A percentile compares a stretch with the other conserved stretches of the same genome.
Evolutionary conservation across 2,888 invertebrate genomes (phyloP).

Genomic region (Drosophila quinaria): DNA sequence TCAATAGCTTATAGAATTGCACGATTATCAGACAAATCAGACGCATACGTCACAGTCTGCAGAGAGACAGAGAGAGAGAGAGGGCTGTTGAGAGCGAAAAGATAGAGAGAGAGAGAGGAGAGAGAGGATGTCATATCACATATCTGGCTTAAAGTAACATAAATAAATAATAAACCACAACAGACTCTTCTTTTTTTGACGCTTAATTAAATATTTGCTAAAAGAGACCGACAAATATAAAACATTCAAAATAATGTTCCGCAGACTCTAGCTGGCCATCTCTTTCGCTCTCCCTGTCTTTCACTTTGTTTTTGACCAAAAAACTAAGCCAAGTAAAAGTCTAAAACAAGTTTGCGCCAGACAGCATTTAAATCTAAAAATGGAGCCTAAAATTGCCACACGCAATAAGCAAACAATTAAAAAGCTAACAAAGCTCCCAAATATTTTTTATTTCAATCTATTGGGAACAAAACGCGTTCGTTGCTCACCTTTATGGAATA

Average conservation of each 20-base stretch:
- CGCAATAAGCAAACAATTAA: slow-evolving; percentile 5
- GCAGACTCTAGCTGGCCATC: neutral
- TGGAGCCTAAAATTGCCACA: neutral
- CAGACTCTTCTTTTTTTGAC: slow-evolving; percentile 5
- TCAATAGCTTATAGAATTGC: slow-evolving; percentile 11
- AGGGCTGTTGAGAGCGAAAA: too few species aligned
- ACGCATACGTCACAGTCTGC: slow-evolving; percentile 25
- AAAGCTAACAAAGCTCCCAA: slow-evolving; percentile 2
- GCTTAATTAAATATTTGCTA: slow-evolving; percentile 6
- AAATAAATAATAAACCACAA: slow-evolving; percentile 43
- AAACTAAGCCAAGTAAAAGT: slow-evolving; percentile 23
- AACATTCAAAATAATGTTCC: neutral
- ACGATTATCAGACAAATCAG: slow-evolving; percentile 12
- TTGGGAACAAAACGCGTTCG: slow-evolving; percentile 12
- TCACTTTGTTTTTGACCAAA: slow-evolving; percentile 1
- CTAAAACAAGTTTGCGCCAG: slow-evolving; percentile 42
- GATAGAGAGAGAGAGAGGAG: neutral
- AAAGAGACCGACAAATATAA: slow-evolving; percentile 3
- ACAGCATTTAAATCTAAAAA: slow-evolving; percentile 14
- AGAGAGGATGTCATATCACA: slow-evolving; percentile 10
- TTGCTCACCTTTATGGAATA: slow-evolving; percentile 79
- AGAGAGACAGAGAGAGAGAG: neutral
- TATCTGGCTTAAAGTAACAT: slow-evolving; percentile 18
- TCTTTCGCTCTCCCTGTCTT: neutral
- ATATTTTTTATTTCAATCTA: slow-evolving; percentile 6